These are phyloP conservation scores for Euclidia mi DNA, from an alignment of 2,888 invertebrate species.

Conservation along the genomic window DNA sequence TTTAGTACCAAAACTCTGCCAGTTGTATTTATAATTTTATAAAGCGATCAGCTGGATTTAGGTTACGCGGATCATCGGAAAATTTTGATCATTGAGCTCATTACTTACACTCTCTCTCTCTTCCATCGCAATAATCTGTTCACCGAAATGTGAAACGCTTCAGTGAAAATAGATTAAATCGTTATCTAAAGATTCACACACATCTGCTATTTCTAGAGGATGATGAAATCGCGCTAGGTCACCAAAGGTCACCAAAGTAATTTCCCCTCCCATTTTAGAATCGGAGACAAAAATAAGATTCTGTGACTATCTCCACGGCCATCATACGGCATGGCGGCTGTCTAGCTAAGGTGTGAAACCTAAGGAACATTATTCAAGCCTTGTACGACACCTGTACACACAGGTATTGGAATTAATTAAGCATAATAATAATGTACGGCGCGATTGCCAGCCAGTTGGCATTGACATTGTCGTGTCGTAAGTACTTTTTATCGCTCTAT, in stretches of 20 bases:
- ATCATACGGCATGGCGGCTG: too few species aligned
- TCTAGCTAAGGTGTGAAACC: background rate
- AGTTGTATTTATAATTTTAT: constrained; percentile 49
- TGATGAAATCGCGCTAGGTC: background rate
- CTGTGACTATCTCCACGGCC: too few species aligned
- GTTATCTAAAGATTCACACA: too few species aligned
- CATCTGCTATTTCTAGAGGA: background rate
- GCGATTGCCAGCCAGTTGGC: constrained; percentile 8
- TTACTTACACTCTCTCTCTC: too few species aligned
- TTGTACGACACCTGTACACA: constrained; percentile 3
- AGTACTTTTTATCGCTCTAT: background rate
- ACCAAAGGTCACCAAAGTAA: background rate
- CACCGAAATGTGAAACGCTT: too few species aligned
- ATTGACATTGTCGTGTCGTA: constrained; percentile 2
- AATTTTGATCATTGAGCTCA: too few species aligned
- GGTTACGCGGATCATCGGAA: too few species aligned
- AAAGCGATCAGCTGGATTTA: constrained; percentile 14
- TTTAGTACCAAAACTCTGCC: constrained; percentile 38
- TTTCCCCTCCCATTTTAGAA: too few species aligned
- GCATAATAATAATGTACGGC: background rate
- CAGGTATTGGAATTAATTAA: background rate
- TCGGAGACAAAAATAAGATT: too few species aligned
- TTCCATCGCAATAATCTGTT: too few species aligned
- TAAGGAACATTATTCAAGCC: background rate
- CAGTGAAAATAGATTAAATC: too few species aligned